Base-by-base conservation (phyloP, 2,888 invertebrate genomes). In the Sminthurides aquaticus region DNA sequence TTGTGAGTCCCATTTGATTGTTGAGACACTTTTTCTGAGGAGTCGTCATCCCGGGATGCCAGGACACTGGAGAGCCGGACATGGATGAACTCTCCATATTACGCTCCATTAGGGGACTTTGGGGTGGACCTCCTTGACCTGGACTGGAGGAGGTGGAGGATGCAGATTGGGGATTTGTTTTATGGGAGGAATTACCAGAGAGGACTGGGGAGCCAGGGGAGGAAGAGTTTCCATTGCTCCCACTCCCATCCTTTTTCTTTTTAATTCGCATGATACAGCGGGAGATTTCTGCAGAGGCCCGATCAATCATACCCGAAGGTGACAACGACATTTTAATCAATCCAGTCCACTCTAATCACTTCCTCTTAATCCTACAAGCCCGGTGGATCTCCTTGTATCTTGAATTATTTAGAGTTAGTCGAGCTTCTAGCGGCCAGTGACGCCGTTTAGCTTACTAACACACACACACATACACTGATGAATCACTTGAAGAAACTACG, bases 231-330 rank as follows among this genome's bases (percentile, higher is more conserved):
- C 57, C 57, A 28, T 29, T 57, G 22, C 34, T 24, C 18, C 28
- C 54, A 52, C 58, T 54, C 25, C 62, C 62, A 24, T 60, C 57
- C 54, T 71, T 70, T 60, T 74, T 74, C 62, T 71, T 62, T 60
- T 74, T 74, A 48, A 74, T 71, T 60, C 74, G 58, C 72, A 73
- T 91, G 80, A 92, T 91, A 77, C 91, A 86, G 78, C 91, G 90
- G 75, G 90, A 88, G 72, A 92, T 83, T 81, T 92, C 91, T 72
- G 91, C 91, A 75, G 90, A 91, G 76, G 91, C 91, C 77, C 91
- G 85, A 83, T 92, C 91, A 80, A 92, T 91, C 64, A 67, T 63
- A 22, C 67, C 63, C 2, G 58, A 65, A n/a, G 65, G 64, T 22
- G 64, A 62, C 18, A 67, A 52, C 34, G 67, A 67, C 67, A 67